These are phyloP conservation scores for Scrobipalpa costella DNA, from an alignment of 2,888 invertebrate genomes.

Conservation along the genomic window DNA sequence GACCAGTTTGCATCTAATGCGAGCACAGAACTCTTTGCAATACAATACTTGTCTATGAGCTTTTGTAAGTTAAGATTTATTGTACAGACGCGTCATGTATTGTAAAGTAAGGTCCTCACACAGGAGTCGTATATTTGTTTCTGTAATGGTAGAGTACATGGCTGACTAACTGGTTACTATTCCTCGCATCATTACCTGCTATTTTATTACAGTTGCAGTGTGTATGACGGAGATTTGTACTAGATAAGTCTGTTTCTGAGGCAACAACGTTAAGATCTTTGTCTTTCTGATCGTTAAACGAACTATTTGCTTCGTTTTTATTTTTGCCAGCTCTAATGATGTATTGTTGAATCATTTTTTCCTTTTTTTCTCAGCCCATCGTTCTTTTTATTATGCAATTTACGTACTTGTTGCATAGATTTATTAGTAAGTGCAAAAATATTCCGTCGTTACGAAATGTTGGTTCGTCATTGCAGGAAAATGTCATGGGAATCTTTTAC, in stretches of 20 bases:
- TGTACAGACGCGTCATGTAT: background rate
- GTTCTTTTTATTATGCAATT: background rate
- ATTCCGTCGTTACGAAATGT: background rate
- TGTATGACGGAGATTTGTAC: conserved; percentile 24
- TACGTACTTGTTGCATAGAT: background rate
- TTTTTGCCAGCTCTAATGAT: conserved; percentile 22
- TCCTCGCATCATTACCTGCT: conserved; percentile 32
- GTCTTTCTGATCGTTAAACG: conserved; percentile 27
- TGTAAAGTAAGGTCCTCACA: background rate
- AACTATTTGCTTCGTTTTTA: conserved; percentile 21
- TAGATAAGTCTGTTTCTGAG: conserved; percentile 27
- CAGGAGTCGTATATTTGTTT: background rate
- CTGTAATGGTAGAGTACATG: conserved; percentile 2
- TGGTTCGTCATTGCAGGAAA: conserved; percentile 1
- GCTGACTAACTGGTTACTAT: conserved; percentile 24
- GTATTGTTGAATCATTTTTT: background rate
- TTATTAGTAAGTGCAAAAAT: conserved; percentile 1
- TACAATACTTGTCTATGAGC: background rate
- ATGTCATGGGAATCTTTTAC: conserved; percentile 14
- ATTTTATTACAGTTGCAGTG: conserved; percentile 27
- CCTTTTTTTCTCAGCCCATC: background rate
- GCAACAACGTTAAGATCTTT: conserved; percentile 28
- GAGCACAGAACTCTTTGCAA: background rate
- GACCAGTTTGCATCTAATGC: conserved; percentile 25
- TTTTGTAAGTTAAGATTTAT: background rate